Percentiles rank a stretch among this genome's conserved stretches.
These are phyloP conservation scores for Chouioia cunea DNA, from an alignment of 2,888 invertebrate species.

Conservation along the genomic window DNA sequence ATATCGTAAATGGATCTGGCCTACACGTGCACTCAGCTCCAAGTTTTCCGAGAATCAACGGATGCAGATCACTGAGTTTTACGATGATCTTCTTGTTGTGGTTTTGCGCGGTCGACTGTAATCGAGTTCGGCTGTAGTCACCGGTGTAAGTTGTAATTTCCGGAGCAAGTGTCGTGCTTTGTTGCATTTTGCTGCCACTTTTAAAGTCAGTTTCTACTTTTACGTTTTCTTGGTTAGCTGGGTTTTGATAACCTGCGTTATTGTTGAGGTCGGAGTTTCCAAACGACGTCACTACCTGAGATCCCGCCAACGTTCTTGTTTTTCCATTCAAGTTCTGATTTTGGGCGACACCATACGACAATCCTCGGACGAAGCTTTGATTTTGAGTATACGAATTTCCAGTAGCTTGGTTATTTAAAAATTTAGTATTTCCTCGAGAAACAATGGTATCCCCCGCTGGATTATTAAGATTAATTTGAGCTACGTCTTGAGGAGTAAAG, in stretches of 20 bases:
- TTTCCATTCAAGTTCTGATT: conserved; percentile 37
- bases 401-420: neutral
- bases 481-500: neutral
- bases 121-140: conserved; percentile 34
- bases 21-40: conserved; percentile 81
- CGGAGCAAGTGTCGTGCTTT: conserved; percentile 33
- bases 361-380: conserved; percentile 23
- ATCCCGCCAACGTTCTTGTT: conserved; percentile 42
- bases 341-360: neutral
- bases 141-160: conserved; percentile 52
- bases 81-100: conserved; percentile 70
- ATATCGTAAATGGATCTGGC: conserved; percentile 63
- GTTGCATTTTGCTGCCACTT: neutral
- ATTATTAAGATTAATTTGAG: neutral
- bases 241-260: conserved; percentile 20
- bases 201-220: conserved; percentile 34
- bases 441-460: neutral
- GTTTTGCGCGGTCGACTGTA: neutral
- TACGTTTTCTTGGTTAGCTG: conserved; percentile 3
- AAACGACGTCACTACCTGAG: conserved; percentile 43
- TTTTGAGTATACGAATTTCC: conserved; percentile 15
- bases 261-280: conserved; percentile 17
- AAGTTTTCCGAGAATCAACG: conserved; percentile 77
- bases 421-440: no score
- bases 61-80: conserved; percentile 80